Base-by-base conservation (phyloP, 1,140 invertebrate genomes). In the Drosophila mayri region DNA sequence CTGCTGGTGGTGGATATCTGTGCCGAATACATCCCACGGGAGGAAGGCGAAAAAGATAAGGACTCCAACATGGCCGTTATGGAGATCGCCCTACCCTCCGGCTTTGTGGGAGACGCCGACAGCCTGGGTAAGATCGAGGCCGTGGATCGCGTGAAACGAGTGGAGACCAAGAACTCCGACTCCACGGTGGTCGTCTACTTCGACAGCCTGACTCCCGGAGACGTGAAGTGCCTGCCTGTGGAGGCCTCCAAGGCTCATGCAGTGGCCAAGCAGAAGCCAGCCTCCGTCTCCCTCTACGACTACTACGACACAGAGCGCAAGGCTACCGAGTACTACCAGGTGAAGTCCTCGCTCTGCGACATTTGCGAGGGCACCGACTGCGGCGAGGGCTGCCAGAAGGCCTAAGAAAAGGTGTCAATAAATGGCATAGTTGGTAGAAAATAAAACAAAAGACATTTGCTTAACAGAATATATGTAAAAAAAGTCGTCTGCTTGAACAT, bases 61-160 rank as follows among this genome's bases (percentile, higher is more conserved):
- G 85, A 91, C 47, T 96, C 96, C 74, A 98, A 98, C 84, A 98
- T 98, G 97, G 97, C 96, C 50, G 96, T 98, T 4, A 96, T 98
- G 95, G 97, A 98, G 93, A 95, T 98, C 0, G 95, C 94, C 58
- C 93, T 98, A 63, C 97, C 97, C 1, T 97, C 96, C 5, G 97
- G 97, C 32, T 98, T 96, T 84, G 95, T 95, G 0, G 95, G 79
- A 1, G 84, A 92, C 47, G 25, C 61, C 0, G 91, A 92, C 11
- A 81, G 75, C 30, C 72, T 92, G 16, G 47, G 22, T 25, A 70
- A 76, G 40, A 87, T 92, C 22, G 58, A 84, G 20, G 38, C 61
- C 0, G 76, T 81, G 12, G 81, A 92, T 25, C 59, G 82, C 14
- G 90, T 92, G 10, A 92, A 92, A 91, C 94, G 96, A 50, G 95